Evolutionary conservation across 2,113 vertebrate genomes (phyloP), one percentile per base, ranked within the genome.

Genomic region (Nothocercus julius): DNA sequence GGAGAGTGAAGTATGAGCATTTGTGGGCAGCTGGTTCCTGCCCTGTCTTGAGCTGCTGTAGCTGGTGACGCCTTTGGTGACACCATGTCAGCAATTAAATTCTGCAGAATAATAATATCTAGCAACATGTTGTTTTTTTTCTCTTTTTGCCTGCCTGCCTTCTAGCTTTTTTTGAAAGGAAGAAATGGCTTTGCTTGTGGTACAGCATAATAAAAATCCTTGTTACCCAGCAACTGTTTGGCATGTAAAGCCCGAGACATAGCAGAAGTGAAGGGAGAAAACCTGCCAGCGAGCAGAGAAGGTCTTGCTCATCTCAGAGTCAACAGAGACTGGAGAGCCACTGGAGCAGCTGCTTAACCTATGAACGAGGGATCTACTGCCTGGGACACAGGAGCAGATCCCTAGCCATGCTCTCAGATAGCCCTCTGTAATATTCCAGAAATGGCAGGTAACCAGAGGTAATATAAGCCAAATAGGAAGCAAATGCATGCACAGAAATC

Each of bases 1-100:
- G 0, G 0, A 54, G 18, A 0, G 0, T 9, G 47, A 58, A 7
- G 30, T 72, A 53, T 30, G 67, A 19, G 44, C 47, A 59, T 58
- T 87, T 40, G 58, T 34, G 79, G 70, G 40, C 42, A 66, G 20
- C 34, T 40, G 70, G 30, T 56, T 86, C 84, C 54, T 93, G 42
- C 72, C 49, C 53, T 40, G 7, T n/a, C 64, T 81, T 81, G 34
- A 82, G 45, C 44, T 92, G 59, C 67, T 76, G 13, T 49, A 79
- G n/a, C 20, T 36, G 28, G 15, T 59, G 25, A 8, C 64, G 58
- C 34, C 63, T 90, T 78, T 45, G 34, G 64, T 63, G 51, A 69
- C 69, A 75, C n/a, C 5, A 2, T 22, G 73, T 51, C 45, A 74
- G 19, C 54, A 49, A 12, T 24, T 58, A 49, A 11, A 22, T 30